Evolutionary conservation across 2,797 vertebrate species (phyloP).

Genomic region (Gadopsis bispinosus): DNA sequence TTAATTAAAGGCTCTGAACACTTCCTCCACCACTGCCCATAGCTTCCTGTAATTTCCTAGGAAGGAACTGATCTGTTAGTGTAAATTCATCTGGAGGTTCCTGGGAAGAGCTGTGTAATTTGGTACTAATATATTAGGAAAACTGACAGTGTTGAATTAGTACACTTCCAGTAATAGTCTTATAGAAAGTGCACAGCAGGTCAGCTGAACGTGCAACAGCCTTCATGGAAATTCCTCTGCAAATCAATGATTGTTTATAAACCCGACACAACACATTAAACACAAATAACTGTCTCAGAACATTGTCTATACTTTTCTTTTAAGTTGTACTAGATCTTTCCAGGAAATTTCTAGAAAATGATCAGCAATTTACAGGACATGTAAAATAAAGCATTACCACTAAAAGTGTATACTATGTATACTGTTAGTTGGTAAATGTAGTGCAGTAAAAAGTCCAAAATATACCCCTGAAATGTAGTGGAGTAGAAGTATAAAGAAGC

Average conservation of each 20-base stretch:
- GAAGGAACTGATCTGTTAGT: background rate
- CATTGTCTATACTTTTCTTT: background rate
- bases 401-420: background rate
- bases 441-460: background rate
- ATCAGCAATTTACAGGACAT: background rate
- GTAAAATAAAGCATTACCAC: background rate
- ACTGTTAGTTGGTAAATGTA: background rate
- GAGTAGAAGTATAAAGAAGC: background rate
- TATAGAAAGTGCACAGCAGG: background rate
- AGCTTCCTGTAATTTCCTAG: background rate
- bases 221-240: background rate
- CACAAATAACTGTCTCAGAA: background rate
- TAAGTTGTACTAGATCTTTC: background rate
- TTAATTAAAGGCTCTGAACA: background rate
- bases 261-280: background rate
- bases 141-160: background rate
- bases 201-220: background rate
- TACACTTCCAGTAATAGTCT: background rate
- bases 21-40: background rate
- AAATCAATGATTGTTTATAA: slow-evolving; percentile 1
- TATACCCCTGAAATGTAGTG: background rate
- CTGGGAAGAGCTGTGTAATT: background rate
- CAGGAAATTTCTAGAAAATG: background rate
- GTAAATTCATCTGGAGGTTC: background rate
- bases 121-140: background rate